Evolutionary conservation across 2,113 vertebrate genomes (phyloP), one percentile per base, ranked within the genome.

Genomic region (Crotalus helleri): DNA sequence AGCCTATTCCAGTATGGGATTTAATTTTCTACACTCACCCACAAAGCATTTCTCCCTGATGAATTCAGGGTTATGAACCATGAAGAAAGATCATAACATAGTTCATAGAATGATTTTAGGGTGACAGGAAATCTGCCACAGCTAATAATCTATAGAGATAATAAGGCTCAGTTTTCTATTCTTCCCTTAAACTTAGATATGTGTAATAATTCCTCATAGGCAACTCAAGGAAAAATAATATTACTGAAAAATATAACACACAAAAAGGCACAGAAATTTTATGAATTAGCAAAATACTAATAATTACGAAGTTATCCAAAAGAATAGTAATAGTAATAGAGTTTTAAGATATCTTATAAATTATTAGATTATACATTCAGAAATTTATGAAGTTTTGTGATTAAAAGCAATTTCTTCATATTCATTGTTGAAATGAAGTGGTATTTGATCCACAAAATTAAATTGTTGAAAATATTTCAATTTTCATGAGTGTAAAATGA

Each of bases 11-110:
- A 92, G 85, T 92, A 53, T 61, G 57, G 88, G 58, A 23, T 54
- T 91, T 64, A 24, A 51, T 6, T 69, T 92, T 64, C 91, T 53
- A 81, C 74, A 81, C 33, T 7, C 69, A 81, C 74, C 17, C 74
- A 81, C 1, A 17, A 21, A 81, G 11, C 15, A 33, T 89, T 74
- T 49, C n/a, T 51, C 85, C 90, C 86, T 93, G 89, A 92, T 29
- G 24, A 94, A 94, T 51, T 69, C 87, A 89, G 90, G 92, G 69
- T 1, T 90, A 29, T 89, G 61, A 87, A 86, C 44, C 4, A 91
- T 21, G 55, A 88, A 90, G 46, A 53, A 87, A 91, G 33, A 90
- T 13, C 33, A 0, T 0, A 12, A 93, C 92, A 85, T 91, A 86
- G 92, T 93, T 92, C 26, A 54, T 21, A 0, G 24, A 46, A 89